A percentile compares a stretch with the other conserved stretches of the same genome.
phyloP scores from a whole-genome alignment of 2,888 invertebrate species.

The Plemyria rubiginata region DNA sequence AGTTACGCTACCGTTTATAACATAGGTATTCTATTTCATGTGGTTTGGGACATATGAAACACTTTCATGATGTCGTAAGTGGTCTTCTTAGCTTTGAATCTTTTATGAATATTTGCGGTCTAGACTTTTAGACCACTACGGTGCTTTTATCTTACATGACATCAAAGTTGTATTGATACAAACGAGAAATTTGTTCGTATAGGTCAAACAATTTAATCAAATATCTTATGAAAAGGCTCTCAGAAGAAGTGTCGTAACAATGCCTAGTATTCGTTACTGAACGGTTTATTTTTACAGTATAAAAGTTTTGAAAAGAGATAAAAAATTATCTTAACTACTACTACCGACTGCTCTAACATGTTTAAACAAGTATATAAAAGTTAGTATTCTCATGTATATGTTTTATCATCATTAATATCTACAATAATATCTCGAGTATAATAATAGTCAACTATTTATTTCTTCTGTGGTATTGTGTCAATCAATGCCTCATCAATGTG shows the following conservation, averaged over 20 bases:
- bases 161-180: background rate
- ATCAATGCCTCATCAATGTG: too few relatives aligned
- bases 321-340: too few relatives aligned
- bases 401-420: too few relatives aligned
- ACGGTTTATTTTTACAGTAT: too few relatives aligned
- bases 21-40: background rate
- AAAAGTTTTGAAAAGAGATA: background rate
- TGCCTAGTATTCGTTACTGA: too few relatives aligned
- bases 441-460: too few relatives aligned
- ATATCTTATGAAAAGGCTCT: background rate
- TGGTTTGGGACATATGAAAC: conserved; percentile 9
- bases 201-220: background rate
- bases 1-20: background rate
- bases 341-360: too few relatives aligned
- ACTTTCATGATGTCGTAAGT: conserved; percentile 7
- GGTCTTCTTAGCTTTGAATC: conserved; percentile 14
- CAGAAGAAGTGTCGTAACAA: background rate
- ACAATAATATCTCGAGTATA: too few relatives aligned
- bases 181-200: background rate
- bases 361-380: too few relatives aligned
- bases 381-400: too few relatives aligned
- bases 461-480: too few relatives aligned
- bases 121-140: background rate
- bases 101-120: conserved; percentile 25
- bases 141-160: background rate